Evolutionary conservation across 2,113 vertebrate species (phyloP).

Genomic region (Okapia johnstoni): DNA sequence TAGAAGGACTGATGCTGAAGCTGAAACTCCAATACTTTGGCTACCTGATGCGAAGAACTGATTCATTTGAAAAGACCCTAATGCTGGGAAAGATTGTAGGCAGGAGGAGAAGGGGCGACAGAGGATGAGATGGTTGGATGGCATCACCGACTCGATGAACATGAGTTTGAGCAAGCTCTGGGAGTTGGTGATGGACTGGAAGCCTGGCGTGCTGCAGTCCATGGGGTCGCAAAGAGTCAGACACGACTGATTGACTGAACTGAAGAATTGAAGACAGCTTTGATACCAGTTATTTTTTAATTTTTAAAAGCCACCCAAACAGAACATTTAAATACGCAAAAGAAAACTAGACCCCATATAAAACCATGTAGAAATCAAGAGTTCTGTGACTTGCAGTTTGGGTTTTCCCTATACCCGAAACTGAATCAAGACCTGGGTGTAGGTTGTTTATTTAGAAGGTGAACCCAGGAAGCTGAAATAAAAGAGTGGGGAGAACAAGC

Average conservation of each 20-base stretch:
- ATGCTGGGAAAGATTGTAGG: neutral
- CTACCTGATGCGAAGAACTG: neutral
- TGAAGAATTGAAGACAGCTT: neutral
- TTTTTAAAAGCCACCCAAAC: neutral
- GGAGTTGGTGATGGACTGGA: neutral
- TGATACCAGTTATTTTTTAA: neutral
- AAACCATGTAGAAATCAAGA: neutral
- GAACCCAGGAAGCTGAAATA: neutral
- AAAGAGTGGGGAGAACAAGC: neutral
- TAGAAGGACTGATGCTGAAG: neutral
- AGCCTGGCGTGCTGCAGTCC: neutral
- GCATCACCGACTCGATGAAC: rapidly evolving
- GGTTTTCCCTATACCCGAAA: neutral
- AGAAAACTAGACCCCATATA: neutral
- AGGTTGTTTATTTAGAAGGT: neutral
- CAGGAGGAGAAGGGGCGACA: neutral
- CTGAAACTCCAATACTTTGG: neutral
- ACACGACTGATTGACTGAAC: neutral
- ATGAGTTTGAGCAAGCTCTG: neutral
- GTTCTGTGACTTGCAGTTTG: neutral
- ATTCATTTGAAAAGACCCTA: neutral
- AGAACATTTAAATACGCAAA: neutral
- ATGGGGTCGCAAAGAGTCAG: neutral
- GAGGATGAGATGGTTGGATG: neutral
- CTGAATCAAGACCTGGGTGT: neutral